Evolutionary conservation across 1,140 invertebrate species (phyloP).

Genomic region (Nasonia longicornis): DNA sequence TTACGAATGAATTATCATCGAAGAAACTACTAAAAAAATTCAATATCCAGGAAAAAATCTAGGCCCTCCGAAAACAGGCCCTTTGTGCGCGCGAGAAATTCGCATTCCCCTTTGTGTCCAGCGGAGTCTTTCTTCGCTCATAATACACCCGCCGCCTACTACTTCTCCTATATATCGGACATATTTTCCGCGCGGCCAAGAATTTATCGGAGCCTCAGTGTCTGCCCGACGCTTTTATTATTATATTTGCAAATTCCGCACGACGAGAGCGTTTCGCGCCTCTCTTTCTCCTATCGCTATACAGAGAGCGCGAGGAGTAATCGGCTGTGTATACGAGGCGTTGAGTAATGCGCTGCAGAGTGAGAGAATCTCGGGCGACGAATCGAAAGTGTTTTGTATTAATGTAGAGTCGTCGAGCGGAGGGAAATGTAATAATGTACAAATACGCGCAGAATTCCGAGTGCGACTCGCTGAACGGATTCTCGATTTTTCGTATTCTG

Average conservation of each 20-base stretch:
- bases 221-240: constrained; percentile 21
- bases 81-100: constrained; percentile 28
- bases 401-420: neutral
- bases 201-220: constrained; percentile 62
- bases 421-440: constrained; percentile 23
- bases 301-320: neutral
- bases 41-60: neutral
- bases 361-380: neutral
- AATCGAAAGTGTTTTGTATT: neutral
- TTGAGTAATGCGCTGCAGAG: neutral
- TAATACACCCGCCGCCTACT: too few relatives aligned
- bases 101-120: constrained; percentile 19
- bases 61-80: neutral
- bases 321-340: neutral
- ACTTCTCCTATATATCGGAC: constrained; percentile 53
- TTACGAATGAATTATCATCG: too few relatives aligned
- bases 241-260: constrained; percentile 63
- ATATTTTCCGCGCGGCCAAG: constrained; percentile 60
- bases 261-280: constrained; percentile 41
- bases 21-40: neutral
- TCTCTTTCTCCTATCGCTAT: constrained; percentile 4
- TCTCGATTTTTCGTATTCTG: neutral
- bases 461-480: constrained; percentile 6
- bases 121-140: too few relatives aligned
- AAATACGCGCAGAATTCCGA: neutral